Percentiles rank a stretch among this genome's conserved stretches.
These are phyloP conservation scores for Gyrodactylus bullatarudis DNA, from an alignment of 1,140 invertebrate genomes.

Conservation along the genomic window DNA sequence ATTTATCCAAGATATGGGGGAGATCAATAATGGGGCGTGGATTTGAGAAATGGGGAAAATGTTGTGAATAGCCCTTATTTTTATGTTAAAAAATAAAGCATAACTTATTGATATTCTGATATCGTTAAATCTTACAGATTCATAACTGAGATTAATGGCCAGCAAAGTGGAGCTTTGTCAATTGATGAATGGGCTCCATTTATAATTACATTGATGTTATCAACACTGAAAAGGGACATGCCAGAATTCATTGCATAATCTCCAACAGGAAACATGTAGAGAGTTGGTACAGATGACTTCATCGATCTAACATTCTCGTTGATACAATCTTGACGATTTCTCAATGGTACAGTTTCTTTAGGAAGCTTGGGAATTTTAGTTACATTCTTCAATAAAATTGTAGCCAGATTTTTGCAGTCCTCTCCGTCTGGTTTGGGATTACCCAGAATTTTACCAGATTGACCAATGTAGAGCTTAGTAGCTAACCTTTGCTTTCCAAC, in stretches of 20 bases:
- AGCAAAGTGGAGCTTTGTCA: background rate
- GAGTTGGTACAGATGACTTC: background rate
- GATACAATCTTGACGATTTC: background rate
- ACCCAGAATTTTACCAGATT: background rate
- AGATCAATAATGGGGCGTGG: background rate
- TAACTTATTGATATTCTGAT: too few species aligned
- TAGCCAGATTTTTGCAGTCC: background rate
- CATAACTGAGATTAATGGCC: background rate
- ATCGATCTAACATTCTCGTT: background rate
- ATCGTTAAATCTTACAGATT: background rate
- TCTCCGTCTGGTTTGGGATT: background rate
- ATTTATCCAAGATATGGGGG: too few species aligned
- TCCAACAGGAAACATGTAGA: background rate
- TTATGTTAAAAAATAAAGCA: too few species aligned
- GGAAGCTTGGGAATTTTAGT: background rate
- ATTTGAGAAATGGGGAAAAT: too few species aligned
- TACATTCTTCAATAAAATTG: background rate
- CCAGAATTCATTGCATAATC: background rate
- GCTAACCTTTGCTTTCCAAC: background rate
- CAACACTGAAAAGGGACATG: background rate
- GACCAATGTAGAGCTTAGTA: background rate
- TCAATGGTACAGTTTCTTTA: background rate
- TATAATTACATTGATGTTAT: background rate
- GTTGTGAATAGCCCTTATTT: too few species aligned
- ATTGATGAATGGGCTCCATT: background rate